Evolutionary conservation across 2,113 vertebrate genomes (phyloP).

Genomic region (Aplodontia rufa): DNA sequence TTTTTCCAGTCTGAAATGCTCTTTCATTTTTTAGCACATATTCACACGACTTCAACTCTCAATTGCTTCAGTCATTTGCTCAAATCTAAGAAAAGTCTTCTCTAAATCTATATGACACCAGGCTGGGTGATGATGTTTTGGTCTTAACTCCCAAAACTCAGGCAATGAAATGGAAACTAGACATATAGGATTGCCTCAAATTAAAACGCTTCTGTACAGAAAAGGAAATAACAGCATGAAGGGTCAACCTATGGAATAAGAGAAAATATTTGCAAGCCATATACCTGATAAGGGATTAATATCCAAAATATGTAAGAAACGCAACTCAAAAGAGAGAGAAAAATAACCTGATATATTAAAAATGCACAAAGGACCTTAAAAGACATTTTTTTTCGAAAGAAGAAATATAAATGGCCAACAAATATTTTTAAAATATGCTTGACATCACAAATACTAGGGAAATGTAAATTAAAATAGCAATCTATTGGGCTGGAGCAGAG

Average conservation of each 20-base stretch:
- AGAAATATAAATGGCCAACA: not conserved
- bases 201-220: not conserved
- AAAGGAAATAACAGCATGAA: not conserved
- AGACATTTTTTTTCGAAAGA: not conserved
- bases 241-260: not conserved
- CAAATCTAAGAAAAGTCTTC: not conserved
- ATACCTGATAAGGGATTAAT: not conserved
- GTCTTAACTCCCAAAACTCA: not conserved
- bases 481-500: too few species aligned
- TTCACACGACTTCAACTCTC: not conserved
- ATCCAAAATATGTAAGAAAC: not conserved
- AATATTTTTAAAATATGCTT: not conserved
- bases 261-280: not conserved
- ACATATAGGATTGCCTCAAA: not conserved
- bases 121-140: not conserved
- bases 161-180: not conserved
- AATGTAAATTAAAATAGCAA: not conserved
- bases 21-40: constrained; percentile 2
- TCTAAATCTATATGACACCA: not conserved
- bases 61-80: not conserved
- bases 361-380: not conserved
- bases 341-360: not conserved
- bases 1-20: not conserved
- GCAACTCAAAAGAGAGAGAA: not conserved
- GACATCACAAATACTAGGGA: not conserved